Evolutionary conservation across 2,797 vertebrate genomes (phyloP), one percentile per base, ranked within the genome.

Genomic region (Eulemur rubriventer): DNA sequence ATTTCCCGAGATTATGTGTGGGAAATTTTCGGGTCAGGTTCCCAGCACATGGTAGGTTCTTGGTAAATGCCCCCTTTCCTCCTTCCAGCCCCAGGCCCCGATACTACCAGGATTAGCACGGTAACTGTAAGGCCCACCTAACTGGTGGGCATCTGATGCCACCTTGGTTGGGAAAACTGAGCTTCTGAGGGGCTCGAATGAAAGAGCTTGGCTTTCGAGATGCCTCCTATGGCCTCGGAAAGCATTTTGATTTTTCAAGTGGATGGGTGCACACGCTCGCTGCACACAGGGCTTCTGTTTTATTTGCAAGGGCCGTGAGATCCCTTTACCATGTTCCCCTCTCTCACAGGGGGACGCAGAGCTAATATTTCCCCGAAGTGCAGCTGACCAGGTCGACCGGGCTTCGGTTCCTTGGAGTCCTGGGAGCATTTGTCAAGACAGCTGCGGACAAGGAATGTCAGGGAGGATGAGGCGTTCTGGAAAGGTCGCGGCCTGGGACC

Each of bases 61-160:
- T 26, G 52, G 26, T 20, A 4, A 72, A 9, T 5, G 35, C 22
- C 48, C 11, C 38, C 2, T 18, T 17, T 43, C 6, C 4, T 8
- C 2, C 5, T 59, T 76, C n/a, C n/a, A 61, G 41, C 61, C n/a
- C 9, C 0, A 0, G 43, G 61, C n/a, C 38, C 55, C 1, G 0
- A 0, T 8, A 5, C 16, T 13, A 9, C 18, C 18, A 3, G 0
- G 3, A 3, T 57, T 10, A 6, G 61, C 4, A 0, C 8, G 59
- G 20, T 26, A 4, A 41, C 22, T 30, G 0, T 1, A 9, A 17
- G 10, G 3, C 12, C 28, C 6, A 2, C 48, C 73, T 41, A 0
- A 2, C 50, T 11, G 1, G 41, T n/a, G 84, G 43, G 57, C 41
- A 38, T 1, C 35, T 5, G 0, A 17, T 0, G 20, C 38, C 48